Base-by-base conservation (phyloP, 2,888 invertebrate species). In the Stenotaenia linearis region DNA sequence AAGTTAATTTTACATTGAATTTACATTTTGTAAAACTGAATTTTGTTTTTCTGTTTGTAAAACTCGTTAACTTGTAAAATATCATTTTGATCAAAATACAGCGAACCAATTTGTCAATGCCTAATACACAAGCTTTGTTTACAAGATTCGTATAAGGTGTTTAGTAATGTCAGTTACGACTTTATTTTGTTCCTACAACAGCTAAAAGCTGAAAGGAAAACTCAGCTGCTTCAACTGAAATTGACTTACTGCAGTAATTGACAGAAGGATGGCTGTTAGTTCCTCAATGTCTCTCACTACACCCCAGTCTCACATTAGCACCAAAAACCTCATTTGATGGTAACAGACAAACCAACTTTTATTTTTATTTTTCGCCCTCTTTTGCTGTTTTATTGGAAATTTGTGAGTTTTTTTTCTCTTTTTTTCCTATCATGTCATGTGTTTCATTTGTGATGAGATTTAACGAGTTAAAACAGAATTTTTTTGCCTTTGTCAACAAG, bases 181-280 rank as follows among this genome's bases (percentile, higher is more conserved):
- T 50, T 50, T 50, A 50, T 50, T 50, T 50, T 18, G 50, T 50
- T 18, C 18, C 18, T n/a, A 50, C 21, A 50, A 50, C 50, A 18
- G 50, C 50, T 50, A 18, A 50, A 21, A 69, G 69, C 69, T 69
- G 69, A 23, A 69, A 9, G 25, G 23, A 25, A 25, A 12, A 23
- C 69, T 28, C 69, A 12, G n/a, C 69, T 69, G n/a, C 15, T 69
- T 28, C 28, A 23, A 6, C 69, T 25, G 69, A 69, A 69, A 69
- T 69, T 69, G 69, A 69, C 69, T 69, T 69, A 69, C 69, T 69
- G 28, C 28, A 10, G 69, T 69, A 69, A 69, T 69, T 69, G 69
- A 69, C 69, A 69, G 69, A 69, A 69, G 69, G 69, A 69, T 69
- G n/a, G 69, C 69, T 69, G 69, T 69, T 69, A 28, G 25, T 69